Percentiles rank a stretch among this genome's conserved stretches.
Conservation (phyloP, 2,797 vertebrate species). For the Aldrovandia affinis region DNA sequence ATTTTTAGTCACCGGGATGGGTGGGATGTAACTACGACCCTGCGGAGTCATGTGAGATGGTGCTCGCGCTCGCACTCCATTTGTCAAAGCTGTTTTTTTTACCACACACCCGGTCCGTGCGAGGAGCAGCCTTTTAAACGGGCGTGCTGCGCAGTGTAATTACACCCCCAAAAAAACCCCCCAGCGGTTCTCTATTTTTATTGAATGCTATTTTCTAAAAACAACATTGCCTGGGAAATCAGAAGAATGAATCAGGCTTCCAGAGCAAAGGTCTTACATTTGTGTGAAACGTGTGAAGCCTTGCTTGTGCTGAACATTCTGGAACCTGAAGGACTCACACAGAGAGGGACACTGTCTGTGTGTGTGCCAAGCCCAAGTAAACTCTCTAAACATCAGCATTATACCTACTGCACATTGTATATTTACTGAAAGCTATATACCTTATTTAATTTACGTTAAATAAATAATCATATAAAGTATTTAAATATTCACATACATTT, state of each 20-base stretch:
- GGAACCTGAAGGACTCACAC: not conserved
- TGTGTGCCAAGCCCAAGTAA: not conserved
- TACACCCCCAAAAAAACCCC: not conserved
- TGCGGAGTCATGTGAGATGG: not conserved
- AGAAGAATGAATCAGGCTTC: not conserved
- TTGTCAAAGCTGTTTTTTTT: not conserved
- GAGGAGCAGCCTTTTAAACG: not conserved
- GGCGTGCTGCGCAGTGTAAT: not conserved
- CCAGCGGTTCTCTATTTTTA: not conserved
- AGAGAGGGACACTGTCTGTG: not conserved
- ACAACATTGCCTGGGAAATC: not conserved
- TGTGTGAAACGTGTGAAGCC: not conserved
- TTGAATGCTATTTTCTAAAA: constrained; percentile 12
- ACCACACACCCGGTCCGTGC: not conserved
- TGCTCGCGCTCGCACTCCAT: not conserved
- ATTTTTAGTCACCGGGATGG: not conserved
- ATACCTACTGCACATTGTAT: not conserved
- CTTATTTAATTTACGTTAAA: not conserved
- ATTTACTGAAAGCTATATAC: not conserved
- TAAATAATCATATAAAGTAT: too few relatives aligned
- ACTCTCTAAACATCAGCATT: not conserved
- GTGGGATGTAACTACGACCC: too few relatives aligned
- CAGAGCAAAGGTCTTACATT: not conserved
- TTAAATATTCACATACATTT: not conserved
- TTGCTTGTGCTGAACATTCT: not conserved